Conservation (phyloP, 2,797 vertebrate genomes). For the Hydrolagus colliei region DNA sequence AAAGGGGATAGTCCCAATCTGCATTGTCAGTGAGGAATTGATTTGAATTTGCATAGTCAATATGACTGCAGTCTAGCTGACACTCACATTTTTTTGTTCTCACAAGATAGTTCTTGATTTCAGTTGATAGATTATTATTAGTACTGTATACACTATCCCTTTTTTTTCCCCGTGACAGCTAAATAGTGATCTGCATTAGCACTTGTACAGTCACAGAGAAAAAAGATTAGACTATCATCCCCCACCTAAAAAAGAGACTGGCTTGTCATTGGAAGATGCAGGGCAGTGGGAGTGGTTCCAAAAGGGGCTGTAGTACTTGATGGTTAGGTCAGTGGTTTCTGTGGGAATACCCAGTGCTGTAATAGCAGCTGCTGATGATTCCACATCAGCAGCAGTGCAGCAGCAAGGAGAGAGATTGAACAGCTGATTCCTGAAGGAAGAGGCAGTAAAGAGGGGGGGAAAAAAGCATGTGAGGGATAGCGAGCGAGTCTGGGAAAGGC, state of each 20-base stretch:
- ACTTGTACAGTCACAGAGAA: constrained; percentile 67
- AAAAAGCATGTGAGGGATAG: constrained; percentile 39
- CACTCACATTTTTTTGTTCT: not conserved
- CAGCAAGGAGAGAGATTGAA: constrained; percentile 46
- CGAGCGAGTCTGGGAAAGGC: constrained; percentile 38
- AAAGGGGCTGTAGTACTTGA: constrained; percentile 51
- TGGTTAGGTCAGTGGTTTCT: constrained; percentile 62
- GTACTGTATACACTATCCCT: no score
- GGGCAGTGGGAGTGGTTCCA: constrained; percentile 55
- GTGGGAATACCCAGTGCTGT: constrained; percentile 64
- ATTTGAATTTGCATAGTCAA: not conserved
- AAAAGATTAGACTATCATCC: constrained; percentile 70
- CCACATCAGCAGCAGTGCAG: constrained; percentile 58
- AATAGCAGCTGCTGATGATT: constrained; percentile 74
- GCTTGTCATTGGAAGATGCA: constrained; percentile 65
- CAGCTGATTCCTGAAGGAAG: constrained; percentile 51
- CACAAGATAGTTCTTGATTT: not conserved
- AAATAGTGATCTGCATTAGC: constrained; percentile 57
- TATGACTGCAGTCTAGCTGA: not conserved
- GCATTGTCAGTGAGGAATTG: not conserved
- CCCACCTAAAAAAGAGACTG: constrained; percentile 33
- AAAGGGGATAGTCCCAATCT: not conserved
- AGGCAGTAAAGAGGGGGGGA: constrained; percentile 27
- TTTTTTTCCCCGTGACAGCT: constrained; percentile 34
- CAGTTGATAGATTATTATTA: not conserved